Percentiles rank a stretch among this genome's conserved stretches.
These are phyloP conservation scores for Orchesella cincta DNA, from an alignment of 1,140 invertebrate species.

Conservation along the genomic window DNA sequence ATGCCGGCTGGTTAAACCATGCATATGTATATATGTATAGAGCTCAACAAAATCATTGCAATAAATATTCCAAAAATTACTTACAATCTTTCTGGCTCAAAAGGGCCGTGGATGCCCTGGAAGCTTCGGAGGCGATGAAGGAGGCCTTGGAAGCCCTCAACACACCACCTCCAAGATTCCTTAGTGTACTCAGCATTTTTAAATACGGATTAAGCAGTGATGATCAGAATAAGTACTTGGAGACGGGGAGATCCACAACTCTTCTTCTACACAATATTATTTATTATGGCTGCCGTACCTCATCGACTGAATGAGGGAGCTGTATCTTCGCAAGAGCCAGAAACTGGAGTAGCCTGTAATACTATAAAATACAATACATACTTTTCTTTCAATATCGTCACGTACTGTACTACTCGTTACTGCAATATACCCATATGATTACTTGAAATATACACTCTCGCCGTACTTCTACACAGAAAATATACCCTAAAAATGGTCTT, in stretches of 20 bases:
- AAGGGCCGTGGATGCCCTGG: conserved; percentile 37
- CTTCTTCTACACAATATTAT: not conserved
- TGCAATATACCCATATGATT: too few relatives aligned
- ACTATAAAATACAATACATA: conserved; percentile 7
- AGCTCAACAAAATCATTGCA: too few relatives aligned
- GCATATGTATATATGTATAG: not conserved
- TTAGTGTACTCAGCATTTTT: conserved; percentile 49
- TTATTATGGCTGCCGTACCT: conserved; percentile 19
- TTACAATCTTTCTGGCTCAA: conserved; percentile 46
- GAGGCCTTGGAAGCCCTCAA: conserved; percentile 42
- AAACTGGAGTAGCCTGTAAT: not conserved
- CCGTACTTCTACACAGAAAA: too few relatives aligned
- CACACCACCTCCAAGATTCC: conserved; percentile 32
- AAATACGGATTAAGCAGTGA: conserved; percentile 20
- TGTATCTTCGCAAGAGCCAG: not conserved
- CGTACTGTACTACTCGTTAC: too few relatives aligned
- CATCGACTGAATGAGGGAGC: not conserved
- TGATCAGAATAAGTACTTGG: not conserved
- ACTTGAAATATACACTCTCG: too few relatives aligned
- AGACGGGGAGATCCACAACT: not conserved
- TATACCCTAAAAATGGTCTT: too few relatives aligned
- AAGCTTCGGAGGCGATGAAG: conserved; percentile 36
- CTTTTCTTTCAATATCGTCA: too few relatives aligned
- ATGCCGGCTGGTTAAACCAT: not conserved
- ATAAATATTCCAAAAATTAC: too few relatives aligned